A percentile compares a stretch with the other conserved stretches of the same genome.
phyloP scores from a whole-genome alignment of 2,797 vertebrate genomes.

The Typhlichthys subterraneus region DNA sequence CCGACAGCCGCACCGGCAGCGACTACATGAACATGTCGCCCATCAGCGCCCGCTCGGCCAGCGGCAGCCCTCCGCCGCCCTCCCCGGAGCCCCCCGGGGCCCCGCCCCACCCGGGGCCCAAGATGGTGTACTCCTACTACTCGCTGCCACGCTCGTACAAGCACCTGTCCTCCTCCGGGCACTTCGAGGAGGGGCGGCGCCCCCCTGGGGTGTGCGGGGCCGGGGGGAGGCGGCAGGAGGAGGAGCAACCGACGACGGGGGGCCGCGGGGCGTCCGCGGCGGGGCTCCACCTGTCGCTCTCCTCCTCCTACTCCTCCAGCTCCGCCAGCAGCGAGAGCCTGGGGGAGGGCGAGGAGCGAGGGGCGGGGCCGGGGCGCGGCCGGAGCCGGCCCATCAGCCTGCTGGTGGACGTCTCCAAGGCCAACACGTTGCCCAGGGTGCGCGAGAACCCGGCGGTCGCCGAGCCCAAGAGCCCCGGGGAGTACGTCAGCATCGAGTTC shows the following conservation, averaged over 20 bases:
- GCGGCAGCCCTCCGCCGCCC: slow-evolving; percentile 64
- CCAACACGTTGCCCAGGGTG: slow-evolving; percentile 81
- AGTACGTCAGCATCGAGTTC: slow-evolving; percentile 82
- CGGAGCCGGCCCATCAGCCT: slow-evolving; percentile 73
- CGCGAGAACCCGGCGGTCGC: slow-evolving; percentile 74
- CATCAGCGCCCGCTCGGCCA: slow-evolving; percentile 74
- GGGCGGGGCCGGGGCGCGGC: slow-evolving; percentile 35
- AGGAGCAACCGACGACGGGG: slow-evolving; percentile 49
- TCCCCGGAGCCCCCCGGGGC: slow-evolving; percentile 54
- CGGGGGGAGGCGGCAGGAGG: slow-evolving; percentile 46
- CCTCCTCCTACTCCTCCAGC: slow-evolving; percentile 81
- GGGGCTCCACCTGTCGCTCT: slow-evolving; percentile 72
- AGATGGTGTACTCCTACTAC: slow-evolving; percentile 81
- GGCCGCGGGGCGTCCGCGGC: slow-evolving; percentile 30
- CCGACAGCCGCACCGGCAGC: slow-evolving; percentile 72
- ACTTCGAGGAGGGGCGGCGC: slow-evolving; percentile 73
- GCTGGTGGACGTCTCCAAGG: slow-evolving; percentile 82
- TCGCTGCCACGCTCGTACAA: slow-evolving; percentile 82
- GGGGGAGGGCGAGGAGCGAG: slow-evolving; percentile 75
- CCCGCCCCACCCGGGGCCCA: slow-evolving; percentile 68
- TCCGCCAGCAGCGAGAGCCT: slow-evolving; percentile 84
- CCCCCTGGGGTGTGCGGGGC: slow-evolving; percentile 57
- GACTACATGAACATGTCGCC: slow-evolving; percentile 89
- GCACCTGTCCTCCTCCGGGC: slow-evolving; percentile 63
- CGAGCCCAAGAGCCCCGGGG: slow-evolving; percentile 81